phyloP scores from a whole-genome alignment of 2,888 invertebrate genomes.

The Diloba caeruleocephala region DNA sequence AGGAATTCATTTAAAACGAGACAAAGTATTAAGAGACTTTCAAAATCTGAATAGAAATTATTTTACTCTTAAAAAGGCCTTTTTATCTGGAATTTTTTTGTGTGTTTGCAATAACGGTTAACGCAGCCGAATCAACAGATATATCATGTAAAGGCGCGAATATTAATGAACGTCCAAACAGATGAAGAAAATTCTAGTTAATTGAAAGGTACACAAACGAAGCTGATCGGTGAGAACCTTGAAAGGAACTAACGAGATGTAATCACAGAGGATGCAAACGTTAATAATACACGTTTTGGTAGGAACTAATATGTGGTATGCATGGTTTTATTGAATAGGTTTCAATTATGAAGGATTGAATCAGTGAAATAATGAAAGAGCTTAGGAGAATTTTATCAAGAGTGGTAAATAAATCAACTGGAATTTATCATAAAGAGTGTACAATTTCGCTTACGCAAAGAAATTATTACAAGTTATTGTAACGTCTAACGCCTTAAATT shows the following conservation, averaged over 20 bases:
- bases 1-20: constrained; percentile 5
- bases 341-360: constrained; percentile 3
- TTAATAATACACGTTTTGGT: constrained; percentile 46
- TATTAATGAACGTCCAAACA: constrained; percentile 18
- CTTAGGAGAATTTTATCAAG: background rate
- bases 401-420: no score
- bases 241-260: constrained; percentile 58
- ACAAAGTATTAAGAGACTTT: background rate
- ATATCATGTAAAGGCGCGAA: constrained; percentile 3
- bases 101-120: no score
- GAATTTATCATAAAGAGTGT: no score
- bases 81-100: no score
- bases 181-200: constrained; percentile 21
- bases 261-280: constrained; percentile 51
- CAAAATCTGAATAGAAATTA: no score
- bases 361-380: background rate
- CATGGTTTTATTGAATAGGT: constrained; percentile 19
- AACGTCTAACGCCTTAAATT: no score
- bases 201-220: constrained; percentile 48
- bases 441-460: no score
- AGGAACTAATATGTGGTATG: constrained; percentile 19
- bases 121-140: constrained; percentile 5
- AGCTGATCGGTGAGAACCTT: constrained; percentile 43
- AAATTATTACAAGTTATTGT: no score
- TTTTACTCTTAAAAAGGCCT: background rate